Evolutionary conservation across 2,797 vertebrate genomes (phyloP), one percentile per base, ranked within the genome.

Genomic region (Psittacula echo): DNA sequence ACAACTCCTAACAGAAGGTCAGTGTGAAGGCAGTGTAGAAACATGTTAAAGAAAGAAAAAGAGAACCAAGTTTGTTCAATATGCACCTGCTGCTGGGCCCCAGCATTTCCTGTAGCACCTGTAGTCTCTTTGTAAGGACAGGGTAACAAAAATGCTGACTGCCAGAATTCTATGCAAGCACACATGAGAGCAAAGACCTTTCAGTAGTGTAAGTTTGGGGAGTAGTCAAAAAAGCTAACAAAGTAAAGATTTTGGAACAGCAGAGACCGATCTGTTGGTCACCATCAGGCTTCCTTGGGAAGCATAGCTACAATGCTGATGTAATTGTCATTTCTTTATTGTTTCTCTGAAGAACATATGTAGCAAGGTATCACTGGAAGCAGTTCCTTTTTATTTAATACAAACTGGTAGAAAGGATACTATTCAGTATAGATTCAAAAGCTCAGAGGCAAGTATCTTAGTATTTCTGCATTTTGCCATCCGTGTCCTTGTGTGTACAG

Each of bases 1-100:
- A 98, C 98, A 73, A 99, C 98, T 56, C 99, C 99, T 99, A 93
- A 30, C 54, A 79, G 66, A 9, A 75, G 65, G 47, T 41, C 47
- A 81, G 2, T 20, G 39, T 47, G 72, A 54, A 72, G 37, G 56
- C 44, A 78, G 11, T 2, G 6, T 14, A 90, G 51, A 74, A 90
- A 76, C 15, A 32, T 2, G n/a, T 64, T 24, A 24, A 7, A 75
- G 42, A 70, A 32, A 22, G 26, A 19, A 32, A 20, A 3, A 48
- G 4, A 51, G 4, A 41, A 9, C 2, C 24, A 72, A 14, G 34
- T 71, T 85, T 45, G 9, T 73, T 92, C 39, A 58, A 45, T 32
- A 27, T 64, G 48, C 41, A 47, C 15, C 18, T 47, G 39, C 13
- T 94, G 78, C 64, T 44, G 30, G 16, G 62, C 17, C 67, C 72